A percentile compares a stretch with the other conserved stretches of the same genome.
Conservation (phyloP, 2,888 invertebrate species). For the Acanthoscelides obtectus region DNA sequence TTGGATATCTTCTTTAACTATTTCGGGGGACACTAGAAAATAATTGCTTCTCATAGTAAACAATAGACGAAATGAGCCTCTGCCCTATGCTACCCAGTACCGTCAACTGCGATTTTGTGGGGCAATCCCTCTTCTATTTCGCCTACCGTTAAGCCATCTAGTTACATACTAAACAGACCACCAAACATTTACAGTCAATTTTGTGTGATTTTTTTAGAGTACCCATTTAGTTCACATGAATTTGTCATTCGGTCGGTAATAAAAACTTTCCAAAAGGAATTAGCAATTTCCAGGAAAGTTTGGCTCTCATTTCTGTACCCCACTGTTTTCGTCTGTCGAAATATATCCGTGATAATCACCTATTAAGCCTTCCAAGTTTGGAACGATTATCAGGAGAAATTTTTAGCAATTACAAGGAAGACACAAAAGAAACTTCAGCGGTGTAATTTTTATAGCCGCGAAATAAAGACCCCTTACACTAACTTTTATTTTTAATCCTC, state of each 20-base stretch:
- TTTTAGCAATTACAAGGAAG: not conserved
- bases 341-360: not conserved
- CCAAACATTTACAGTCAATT: not conserved
- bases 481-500: conserved; percentile 1
- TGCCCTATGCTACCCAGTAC: no score
- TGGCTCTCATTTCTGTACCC: not conserved
- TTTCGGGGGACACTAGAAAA: no score
- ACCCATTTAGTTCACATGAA: not conserved
- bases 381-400: not conserved
- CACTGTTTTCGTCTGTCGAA: not conserved
- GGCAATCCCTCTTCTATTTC: no score
- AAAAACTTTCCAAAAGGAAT: not conserved
- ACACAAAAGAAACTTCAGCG: not conserved
- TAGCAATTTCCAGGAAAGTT: not conserved
- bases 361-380: not conserved
- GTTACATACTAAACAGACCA: no score
- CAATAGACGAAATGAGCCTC: no score
- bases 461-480: not conserved
- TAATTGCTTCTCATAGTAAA: no score
- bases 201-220: not conserved
- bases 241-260: not conserved
- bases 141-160: no score
- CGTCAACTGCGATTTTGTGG: no score
- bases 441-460: not conserved
- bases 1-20: no score